Evolutionary conservation across 2,888 invertebrate species (phyloP), one percentile per base, ranked within the genome.

Genomic region (Drosophila pseudotakahashii): DNA sequence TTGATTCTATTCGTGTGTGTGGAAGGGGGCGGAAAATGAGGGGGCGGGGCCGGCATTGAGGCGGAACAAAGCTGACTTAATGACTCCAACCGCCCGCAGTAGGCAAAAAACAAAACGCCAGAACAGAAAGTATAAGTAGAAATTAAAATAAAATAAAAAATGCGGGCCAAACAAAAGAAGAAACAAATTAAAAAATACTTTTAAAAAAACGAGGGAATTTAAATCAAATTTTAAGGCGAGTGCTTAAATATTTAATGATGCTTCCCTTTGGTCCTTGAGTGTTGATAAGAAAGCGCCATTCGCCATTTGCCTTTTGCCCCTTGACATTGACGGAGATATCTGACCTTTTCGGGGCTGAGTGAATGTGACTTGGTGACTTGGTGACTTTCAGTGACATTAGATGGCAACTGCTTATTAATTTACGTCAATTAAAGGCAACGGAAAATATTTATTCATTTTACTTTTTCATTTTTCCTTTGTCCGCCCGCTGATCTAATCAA

Each of bases 41-140:
- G 30, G 42, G 68, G 66, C 30, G 37, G 16, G 47, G 73, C 73
- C 55, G 39, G 64, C 86, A 80, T 85, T 80, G 86, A 76, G 67
- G 79, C 82, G 79, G 69, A 76, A 82, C 71, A 80, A 80, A 85
- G 86, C 79, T 76, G 86, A 85, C 86, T 80, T 80, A 80, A 80
- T 82, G 79, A 85, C 82, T 79, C 68, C 67, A 37, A 67, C 64
- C 36, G 70, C 61, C 85, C 70, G 62, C 78, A 67, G 57, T 68
- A 48, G 51, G 63, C 41, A 41, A 47, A 50, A 52, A 63, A 19
- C 47, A 36, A 19, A 19, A 19, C 3, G 19, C 19, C 55, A 16
- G 16, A 42, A 30, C 30, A 54, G 42, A 54, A 52, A 62, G 69
- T 57, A 69, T 52, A 72, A 61, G 50, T 41, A 57, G 42, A 44